phyloP scores from a whole-genome alignment of 1,140 invertebrate species.

The Adelges cooleyi region DNA sequence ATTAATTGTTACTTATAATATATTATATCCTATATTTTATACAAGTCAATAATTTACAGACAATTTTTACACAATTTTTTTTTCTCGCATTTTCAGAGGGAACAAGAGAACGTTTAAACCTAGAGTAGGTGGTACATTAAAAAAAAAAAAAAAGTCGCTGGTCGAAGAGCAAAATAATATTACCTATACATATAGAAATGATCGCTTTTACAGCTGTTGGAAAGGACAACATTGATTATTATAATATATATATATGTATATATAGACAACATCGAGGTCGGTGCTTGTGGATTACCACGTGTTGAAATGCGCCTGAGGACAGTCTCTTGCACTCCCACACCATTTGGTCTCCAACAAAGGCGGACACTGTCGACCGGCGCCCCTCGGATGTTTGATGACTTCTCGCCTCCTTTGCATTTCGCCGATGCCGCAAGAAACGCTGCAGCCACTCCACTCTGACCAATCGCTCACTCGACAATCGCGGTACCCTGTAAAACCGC shows the following conservation, averaged over 20 bases:
- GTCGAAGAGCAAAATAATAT: too few species aligned
- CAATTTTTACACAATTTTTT: background rate
- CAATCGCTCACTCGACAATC: slow-evolving; percentile 78
- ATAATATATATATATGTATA: too few species aligned
- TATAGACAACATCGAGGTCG: too few species aligned
- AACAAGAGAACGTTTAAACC: too few species aligned
- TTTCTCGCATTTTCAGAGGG: too few species aligned
- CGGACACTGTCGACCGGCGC: slow-evolving; percentile 66
- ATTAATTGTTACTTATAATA: too few species aligned
- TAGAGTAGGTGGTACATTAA: too few species aligned
- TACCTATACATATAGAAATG: too few species aligned
- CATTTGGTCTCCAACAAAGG: slow-evolving; percentile 69
- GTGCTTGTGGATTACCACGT: background rate
- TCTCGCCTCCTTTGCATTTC: slow-evolving; percentile 66
- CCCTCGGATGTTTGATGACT: slow-evolving; percentile 57
- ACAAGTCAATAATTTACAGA: slow-evolving; percentile 22
- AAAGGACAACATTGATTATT: too few species aligned
- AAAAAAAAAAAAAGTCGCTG: too few species aligned
- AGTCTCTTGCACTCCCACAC: slow-evolving; percentile 49
- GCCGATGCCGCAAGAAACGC: slow-evolving; percentile 73
- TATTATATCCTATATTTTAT: background rate
- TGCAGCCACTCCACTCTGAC: slow-evolving; percentile 74
- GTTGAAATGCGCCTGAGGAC: slow-evolving; percentile 5
- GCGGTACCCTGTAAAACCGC: slow-evolving; percentile 39
- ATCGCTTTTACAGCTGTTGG: too few species aligned